Evolutionary conservation across 2,888 invertebrate genomes (phyloP).

Genomic region (Dasypogon diadema): DNA sequence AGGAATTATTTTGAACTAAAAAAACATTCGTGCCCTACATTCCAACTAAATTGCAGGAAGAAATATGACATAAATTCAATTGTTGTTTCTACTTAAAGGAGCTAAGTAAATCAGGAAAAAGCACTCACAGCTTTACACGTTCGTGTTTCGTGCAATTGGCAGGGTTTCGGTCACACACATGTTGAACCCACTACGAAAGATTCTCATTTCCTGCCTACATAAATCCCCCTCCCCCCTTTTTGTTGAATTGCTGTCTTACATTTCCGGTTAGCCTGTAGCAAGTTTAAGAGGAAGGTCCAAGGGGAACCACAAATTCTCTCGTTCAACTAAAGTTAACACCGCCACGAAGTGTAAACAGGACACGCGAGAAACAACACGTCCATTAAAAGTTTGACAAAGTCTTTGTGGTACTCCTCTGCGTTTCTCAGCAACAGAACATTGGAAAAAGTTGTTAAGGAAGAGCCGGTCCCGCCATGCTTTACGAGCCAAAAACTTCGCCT

Average conservation of each 20-base stretch:
- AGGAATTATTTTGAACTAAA: not conserved
- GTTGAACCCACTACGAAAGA: not conserved
- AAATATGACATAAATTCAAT: slow-evolving; percentile 29
- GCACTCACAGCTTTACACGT: not conserved
- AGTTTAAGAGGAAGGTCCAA: not conserved
- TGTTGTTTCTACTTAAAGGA: not conserved
- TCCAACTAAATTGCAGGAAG: slow-evolving; percentile 2
- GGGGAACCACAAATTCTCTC: not conserved
- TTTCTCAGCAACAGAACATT: slow-evolving; percentile 3
- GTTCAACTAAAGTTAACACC: slow-evolving; percentile 22
- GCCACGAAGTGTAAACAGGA: slow-evolving; percentile 39
- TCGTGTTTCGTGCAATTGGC: slow-evolving; percentile 12
- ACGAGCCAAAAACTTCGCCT: slow-evolving; percentile 20
- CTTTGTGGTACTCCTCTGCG: not conserved
- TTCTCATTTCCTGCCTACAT: slow-evolving; percentile 13
- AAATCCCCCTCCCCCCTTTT: slow-evolving; percentile 3
- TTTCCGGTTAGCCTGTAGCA: slow-evolving; percentile 1
- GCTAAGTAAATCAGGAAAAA: slow-evolving; percentile 28
- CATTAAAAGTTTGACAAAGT: slow-evolving; percentile 53
- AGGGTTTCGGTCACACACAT: not conserved
- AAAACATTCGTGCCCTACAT: not conserved
- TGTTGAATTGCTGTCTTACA: slow-evolving; percentile 31
- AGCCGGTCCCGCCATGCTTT: not conserved
- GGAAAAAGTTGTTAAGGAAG: slow-evolving; percentile 20
- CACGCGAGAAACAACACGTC: slow-evolving; percentile 52